A percentile compares a stretch with the other conserved stretches of the same genome.
phyloP scores from a whole-genome alignment of 2,113 vertebrate species.

The Bothrops jararaca region DNA sequence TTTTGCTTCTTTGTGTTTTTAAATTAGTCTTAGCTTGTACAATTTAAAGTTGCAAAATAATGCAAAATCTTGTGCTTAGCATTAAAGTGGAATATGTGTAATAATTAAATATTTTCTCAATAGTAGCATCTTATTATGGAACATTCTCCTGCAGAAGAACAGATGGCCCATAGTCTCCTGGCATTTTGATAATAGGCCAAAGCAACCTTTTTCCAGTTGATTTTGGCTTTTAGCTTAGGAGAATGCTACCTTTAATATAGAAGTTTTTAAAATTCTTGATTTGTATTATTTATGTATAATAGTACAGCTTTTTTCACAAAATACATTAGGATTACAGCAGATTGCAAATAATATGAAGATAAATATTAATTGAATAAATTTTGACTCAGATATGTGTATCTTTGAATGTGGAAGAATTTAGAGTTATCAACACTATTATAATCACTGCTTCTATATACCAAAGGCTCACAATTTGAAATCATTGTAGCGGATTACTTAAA shows the following conservation, averaged over 20 bases:
- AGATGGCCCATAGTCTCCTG: background rate
- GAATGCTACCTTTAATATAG: background rate
- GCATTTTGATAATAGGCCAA: background rate
- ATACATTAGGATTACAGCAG: background rate
- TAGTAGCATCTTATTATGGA: background rate
- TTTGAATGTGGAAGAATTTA: background rate
- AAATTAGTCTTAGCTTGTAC: background rate
- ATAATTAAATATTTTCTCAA: background rate
- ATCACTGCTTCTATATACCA: background rate
- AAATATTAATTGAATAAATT: background rate
- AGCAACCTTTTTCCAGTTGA: background rate
- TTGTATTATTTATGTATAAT: background rate
- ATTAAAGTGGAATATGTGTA: background rate
- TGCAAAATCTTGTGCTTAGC: background rate
- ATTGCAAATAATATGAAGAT: background rate
- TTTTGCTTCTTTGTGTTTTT: slow-evolving; percentile 16
- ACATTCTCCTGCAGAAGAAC: background rate
- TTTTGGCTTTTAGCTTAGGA: background rate
- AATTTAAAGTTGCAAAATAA: background rate
- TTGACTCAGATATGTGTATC: background rate
- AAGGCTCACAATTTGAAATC: background rate
- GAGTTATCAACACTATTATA: background rate
- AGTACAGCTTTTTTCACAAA: background rate
- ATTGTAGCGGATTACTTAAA: background rate
- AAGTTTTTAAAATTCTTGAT: background rate